phyloP scores from a whole-genome alignment of 2,113 vertebrate species.

The Microcebus lehilahytsara region DNA sequence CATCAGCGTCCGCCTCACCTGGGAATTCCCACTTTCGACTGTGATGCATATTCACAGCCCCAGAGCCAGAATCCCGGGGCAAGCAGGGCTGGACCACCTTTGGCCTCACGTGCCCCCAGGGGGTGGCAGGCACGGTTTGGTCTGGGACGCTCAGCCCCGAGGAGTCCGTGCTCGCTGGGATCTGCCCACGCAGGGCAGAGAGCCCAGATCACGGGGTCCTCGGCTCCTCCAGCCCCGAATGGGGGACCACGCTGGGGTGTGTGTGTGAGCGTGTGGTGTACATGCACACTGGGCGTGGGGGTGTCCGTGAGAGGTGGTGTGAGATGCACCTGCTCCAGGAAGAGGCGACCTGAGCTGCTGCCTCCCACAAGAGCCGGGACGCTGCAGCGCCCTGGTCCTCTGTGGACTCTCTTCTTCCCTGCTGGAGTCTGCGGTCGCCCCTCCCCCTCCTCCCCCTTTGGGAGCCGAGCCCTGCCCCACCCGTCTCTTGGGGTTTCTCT shows the following conservation, averaged over 20 bases:
- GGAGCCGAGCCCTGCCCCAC: neutral
- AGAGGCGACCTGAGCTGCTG: rapidly evolving
- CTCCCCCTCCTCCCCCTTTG: neutral
- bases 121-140: rapidly evolving
- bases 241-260: neutral
- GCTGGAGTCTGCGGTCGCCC: neutral
- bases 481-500: neutral
- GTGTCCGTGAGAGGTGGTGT: neutral
- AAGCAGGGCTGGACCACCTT: no score
- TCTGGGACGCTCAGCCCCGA: neutral
- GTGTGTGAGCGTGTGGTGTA: no score
- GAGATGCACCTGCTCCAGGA: neutral
- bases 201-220: no score
- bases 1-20: neutral
- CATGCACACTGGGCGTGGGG: no score
- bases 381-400: neutral
- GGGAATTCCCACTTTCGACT: neutral
- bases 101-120: rapidly evolving
- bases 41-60: no score
- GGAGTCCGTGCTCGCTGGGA: neutral
- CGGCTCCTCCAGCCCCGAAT: neutral
- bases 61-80: no score
- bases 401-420: neutral
- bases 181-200: neutral
- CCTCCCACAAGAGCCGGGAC: neutral